Evolutionary conservation across 2,113 vertebrate genomes (phyloP).

Genomic region (Toxostoma redivivum): DNA sequence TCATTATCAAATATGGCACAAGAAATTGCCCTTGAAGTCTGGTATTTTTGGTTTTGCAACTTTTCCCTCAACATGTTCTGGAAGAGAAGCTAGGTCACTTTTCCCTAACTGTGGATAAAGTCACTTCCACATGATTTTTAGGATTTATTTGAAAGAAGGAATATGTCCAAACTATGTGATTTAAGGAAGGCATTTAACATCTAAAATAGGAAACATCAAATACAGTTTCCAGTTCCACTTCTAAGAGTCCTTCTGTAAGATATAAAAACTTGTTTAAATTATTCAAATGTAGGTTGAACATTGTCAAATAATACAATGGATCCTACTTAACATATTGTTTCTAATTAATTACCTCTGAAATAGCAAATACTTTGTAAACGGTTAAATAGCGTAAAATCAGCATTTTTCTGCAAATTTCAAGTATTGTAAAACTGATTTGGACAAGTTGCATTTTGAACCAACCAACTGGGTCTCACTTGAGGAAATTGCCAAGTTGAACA

Average conservation of each 20-base stretch:
- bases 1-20: neutral
- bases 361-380: constrained; percentile 49
- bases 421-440: constrained; percentile 57
- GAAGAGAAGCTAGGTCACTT: neutral
- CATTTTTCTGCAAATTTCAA: constrained; percentile 66
- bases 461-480: constrained; percentile 66
- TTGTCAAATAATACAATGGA: constrained; percentile 38
- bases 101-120: neutral
- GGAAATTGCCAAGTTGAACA: constrained; percentile 90
- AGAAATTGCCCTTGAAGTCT: neutral
- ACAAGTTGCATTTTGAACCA: neutral
- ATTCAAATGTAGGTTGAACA: constrained; percentile 30
- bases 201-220: constrained; percentile 36
- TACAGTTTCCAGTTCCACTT: constrained; percentile 47
- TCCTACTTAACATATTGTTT: neutral
- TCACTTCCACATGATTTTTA: neutral
- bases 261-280: constrained; percentile 59
- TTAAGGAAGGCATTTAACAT: constrained; percentile 21
- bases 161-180: neutral
- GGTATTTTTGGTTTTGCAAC: neutral
- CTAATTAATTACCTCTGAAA: constrained; percentile 2
- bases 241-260: neutral
- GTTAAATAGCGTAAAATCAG: neutral
- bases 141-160: constrained; percentile 3
- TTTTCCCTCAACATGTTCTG: neutral